Conservation (phyloP, 2,113 vertebrate species). For the Dipodomys spectabilis region DNA sequence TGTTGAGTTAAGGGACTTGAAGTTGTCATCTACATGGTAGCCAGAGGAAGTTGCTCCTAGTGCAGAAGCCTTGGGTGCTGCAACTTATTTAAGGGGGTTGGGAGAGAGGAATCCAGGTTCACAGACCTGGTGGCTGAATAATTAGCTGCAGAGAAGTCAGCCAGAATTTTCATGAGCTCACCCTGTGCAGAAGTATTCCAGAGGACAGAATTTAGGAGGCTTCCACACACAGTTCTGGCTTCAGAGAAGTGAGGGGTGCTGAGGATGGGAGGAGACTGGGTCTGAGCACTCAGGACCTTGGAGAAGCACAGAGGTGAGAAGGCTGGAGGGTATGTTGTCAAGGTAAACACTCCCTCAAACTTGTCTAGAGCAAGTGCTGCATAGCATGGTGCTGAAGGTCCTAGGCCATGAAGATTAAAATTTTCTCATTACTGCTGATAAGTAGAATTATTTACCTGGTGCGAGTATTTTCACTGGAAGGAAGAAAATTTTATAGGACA, state of each 20-base stretch:
- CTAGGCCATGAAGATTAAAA: neutral
- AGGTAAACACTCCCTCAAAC: fast-evolving
- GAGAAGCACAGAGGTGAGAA: neutral
- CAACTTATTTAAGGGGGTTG: too few relatives aligned
- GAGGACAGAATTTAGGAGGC: fast-evolving
- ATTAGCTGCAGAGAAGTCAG: neutral
- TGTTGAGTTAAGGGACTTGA: too few relatives aligned
- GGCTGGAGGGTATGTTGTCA: neutral
- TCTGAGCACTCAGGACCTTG: too few relatives aligned
- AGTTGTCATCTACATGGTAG: too few relatives aligned
- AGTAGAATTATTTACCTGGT: neutral
- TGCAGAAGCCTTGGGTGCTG: too few relatives aligned
- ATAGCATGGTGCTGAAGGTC: neutral
- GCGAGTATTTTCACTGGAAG: neutral
- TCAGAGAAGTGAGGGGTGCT: neutral
- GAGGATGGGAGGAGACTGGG: neutral
- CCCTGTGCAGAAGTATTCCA: too few relatives aligned
- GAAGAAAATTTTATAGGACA: neutral
- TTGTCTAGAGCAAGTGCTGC: neutral
- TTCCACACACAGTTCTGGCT: neutral
- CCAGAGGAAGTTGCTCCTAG: too few relatives aligned
- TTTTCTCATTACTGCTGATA: neutral
- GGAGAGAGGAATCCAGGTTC: neutral
- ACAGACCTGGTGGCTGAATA: neutral
- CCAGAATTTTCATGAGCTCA: too few relatives aligned